A percentile compares a stretch with the other conserved stretches of the same genome.
Conservation (phyloP, 1,140 invertebrate species). For the Eufriesea mexicana region DNA sequence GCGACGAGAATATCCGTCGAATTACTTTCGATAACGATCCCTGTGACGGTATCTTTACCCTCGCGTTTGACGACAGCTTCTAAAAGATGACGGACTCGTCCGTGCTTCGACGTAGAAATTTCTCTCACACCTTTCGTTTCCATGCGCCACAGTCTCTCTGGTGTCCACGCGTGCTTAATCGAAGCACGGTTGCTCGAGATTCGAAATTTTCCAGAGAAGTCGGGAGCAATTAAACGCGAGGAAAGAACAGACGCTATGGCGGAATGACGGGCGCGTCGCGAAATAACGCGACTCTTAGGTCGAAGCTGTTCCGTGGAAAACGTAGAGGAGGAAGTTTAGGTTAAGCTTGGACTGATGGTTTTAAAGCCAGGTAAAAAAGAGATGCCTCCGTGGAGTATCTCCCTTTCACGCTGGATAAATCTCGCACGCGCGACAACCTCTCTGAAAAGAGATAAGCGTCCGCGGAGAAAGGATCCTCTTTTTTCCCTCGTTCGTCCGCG, state of each 20-base stretch:
- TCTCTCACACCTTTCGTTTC: no score
- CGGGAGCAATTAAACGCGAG: no score
- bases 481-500: slow-evolving; percentile 40
- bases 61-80: slow-evolving; percentile 12
- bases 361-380: slow-evolving; percentile 45
- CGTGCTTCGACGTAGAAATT: neutral
- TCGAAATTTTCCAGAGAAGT: no score
- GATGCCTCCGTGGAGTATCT: slow-evolving; percentile 47
- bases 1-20: slow-evolving; percentile 47
- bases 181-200: no score
- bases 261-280: neutral
- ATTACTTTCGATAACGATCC: slow-evolving; percentile 54
- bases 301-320: neutral
- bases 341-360: slow-evolving; percentile 51
- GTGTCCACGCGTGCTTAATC: no score
- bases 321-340: neutral
- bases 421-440: slow-evolving; percentile 35
- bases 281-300: slow-evolving; percentile 1
- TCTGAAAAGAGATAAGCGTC: slow-evolving; percentile 63
- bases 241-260: neutral
- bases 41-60: slow-evolving; percentile 16
- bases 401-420: slow-evolving; percentile 62
- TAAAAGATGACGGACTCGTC: neutral
- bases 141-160: no score
- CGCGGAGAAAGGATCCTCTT: slow-evolving; percentile 41